These are phyloP conservation scores for Saimiri boliviensis DNA, from an alignment of 2,113 vertebrate species.

Conservation along the genomic window DNA sequence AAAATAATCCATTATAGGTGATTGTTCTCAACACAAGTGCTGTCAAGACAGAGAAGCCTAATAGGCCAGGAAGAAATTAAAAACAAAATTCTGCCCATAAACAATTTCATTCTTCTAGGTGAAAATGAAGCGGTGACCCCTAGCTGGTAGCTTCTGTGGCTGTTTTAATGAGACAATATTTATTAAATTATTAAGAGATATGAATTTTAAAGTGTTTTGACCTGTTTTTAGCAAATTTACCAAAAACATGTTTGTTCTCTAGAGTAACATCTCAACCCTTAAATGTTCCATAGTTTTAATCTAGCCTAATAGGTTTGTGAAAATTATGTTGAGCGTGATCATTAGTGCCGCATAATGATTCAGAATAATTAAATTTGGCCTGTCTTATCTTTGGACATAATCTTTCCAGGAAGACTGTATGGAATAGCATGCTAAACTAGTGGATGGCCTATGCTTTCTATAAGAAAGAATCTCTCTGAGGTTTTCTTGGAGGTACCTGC, in stretches of 20 bases:
- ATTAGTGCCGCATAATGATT: background rate
- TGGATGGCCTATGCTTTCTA: background rate
- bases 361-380: background rate
- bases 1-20: background rate
- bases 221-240: background rate
- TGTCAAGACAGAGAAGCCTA: background rate
- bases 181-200: background rate
- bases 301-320: background rate
- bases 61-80: background rate
- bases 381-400: background rate
- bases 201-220: background rate
- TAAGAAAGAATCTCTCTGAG: background rate
- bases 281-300: background rate
- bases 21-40: background rate
- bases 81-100: slow-evolving; percentile 3
- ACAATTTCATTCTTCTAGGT: slow-evolving; percentile 13
- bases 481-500: background rate
- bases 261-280: background rate
- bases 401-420: background rate
- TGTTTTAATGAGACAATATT: slow-evolving; percentile 11
- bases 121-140: background rate
- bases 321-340: background rate
- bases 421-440: background rate
- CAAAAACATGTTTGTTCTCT: background rate
- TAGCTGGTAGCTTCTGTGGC: background rate